phyloP scores from a whole-genome alignment of 92 coral and sea anemone species.

The Porites rus region DNA sequence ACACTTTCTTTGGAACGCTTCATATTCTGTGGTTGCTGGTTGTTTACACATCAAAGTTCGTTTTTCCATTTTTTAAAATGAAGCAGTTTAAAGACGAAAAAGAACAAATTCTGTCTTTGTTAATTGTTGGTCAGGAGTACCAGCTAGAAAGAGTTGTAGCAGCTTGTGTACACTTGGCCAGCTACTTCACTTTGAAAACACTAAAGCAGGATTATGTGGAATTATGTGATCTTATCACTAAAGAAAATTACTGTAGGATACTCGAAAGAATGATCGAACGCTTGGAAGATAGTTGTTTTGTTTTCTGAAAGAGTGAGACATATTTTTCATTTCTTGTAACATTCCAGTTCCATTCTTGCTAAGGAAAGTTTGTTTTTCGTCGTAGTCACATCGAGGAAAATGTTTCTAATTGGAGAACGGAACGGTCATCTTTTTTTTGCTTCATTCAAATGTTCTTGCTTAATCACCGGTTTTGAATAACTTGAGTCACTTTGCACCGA shows the following conservation, averaged over 20 bases:
- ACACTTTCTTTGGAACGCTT: background rate
- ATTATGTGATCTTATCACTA: slow-evolving; percentile 10
- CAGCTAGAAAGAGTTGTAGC: slow-evolving; percentile 1
- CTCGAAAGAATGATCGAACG: slow-evolving; percentile 24
- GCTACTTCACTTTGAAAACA: slow-evolving; percentile 9
- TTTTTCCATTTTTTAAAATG: background rate
- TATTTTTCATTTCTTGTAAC: no score
- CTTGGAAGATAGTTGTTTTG: slow-evolving; percentile 13
- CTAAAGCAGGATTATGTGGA: slow-evolving; percentile 23
- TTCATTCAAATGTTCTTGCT: no score
- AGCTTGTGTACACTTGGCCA: background rate
- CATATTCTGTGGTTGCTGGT: slow-evolving; percentile 3
- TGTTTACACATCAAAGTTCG: background rate
- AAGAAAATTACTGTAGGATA: slow-evolving; percentile 2
- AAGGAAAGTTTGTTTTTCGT: no score
- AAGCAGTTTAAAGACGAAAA: slow-evolving; percentile 8
- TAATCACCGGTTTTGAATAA: no score
- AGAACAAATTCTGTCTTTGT: slow-evolving; percentile 12
- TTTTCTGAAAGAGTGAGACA: background rate
- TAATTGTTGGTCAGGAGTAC: slow-evolving; percentile 27
- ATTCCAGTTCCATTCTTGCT: no score
- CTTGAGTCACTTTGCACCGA: no score
- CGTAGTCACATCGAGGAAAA: no score
- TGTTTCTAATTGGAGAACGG: no score
- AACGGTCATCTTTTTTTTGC: no score